phyloP scores from a whole-genome alignment of 2,888 invertebrate genomes.

The Amphipoea lucens region DNA sequence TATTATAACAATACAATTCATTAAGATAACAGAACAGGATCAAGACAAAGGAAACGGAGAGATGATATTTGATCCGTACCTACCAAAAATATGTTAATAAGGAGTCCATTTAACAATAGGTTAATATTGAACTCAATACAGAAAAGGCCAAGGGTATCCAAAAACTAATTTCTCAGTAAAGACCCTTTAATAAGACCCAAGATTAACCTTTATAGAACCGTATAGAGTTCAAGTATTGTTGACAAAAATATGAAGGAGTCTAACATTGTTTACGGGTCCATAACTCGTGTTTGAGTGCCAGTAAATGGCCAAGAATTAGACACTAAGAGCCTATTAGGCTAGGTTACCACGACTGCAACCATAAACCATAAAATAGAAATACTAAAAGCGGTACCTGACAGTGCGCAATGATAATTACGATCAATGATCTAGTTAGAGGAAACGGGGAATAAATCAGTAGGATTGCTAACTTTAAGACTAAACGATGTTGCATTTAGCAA shows the following conservation, averaged over 20 bases:
- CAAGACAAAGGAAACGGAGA: background rate
- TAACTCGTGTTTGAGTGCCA: constrained; percentile 15
- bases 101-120: background rate
- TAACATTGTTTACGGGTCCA: constrained; percentile 15
- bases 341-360: constrained; percentile 12
- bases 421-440: constrained; percentile 40
- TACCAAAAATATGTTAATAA: constrained; percentile 15
- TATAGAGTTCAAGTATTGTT: background rate
- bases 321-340: constrained; percentile 25
- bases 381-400: constrained; percentile 54
- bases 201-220: background rate
- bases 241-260: constrained; percentile 7
- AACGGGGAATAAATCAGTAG: constrained; percentile 30
- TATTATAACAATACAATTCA: constrained; percentile 35
- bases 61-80: background rate
- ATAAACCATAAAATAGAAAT: constrained; percentile 42
- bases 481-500: constrained; percentile 7
- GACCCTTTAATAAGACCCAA: constrained; percentile 3
- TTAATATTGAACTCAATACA: constrained; percentile 1
- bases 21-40: constrained; percentile 27
- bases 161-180: constrained; percentile 7
- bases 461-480: constrained; percentile 13
- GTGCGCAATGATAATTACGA: constrained; percentile 47
- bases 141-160: constrained; percentile 15
- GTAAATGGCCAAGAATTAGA: constrained; percentile 43